Percentiles rank a stretch among this genome's conserved stretches.
phyloP scores from a whole-genome alignment of 2,888 invertebrate genomes.

The Metopia argyrocephala region DNA sequence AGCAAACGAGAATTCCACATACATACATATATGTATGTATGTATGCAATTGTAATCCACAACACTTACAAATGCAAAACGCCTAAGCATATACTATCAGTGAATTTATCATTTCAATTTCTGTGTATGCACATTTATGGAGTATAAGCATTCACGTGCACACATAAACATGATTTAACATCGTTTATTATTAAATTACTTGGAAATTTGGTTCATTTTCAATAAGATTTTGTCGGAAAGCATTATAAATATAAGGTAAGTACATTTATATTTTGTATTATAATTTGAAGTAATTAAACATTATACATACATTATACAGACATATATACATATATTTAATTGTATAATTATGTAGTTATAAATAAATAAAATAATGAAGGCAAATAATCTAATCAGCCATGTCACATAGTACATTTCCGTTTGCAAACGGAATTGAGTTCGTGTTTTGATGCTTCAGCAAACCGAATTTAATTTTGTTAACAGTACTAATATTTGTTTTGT shows the following conservation, averaged over 20 bases:
- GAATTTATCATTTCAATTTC: background rate
- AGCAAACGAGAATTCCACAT: background rate
- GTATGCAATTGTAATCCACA: background rate
- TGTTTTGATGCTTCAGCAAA: too few species aligned
- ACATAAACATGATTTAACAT: too few species aligned
- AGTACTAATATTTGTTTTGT: too few species aligned
- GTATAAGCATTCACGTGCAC: background rate
- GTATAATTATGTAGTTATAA: too few species aligned
- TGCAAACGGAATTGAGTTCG: too few species aligned
- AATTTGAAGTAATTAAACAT: too few species aligned
- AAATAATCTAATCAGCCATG: too few species aligned
- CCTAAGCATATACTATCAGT: background rate
- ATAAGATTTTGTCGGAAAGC: conserved; percentile 14
- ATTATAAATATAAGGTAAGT: conserved; percentile 29
- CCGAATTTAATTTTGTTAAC: too few species aligned
- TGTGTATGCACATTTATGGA: background rate
- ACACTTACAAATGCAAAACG: background rate
- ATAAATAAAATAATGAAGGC: too few species aligned
- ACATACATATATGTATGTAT: background rate
- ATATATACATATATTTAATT: too few species aligned
- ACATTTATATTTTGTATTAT: background rate
- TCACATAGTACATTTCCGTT: too few species aligned
- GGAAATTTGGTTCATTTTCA: conserved; percentile 38
- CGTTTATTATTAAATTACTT: conserved; percentile 38
- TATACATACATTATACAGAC: too few species aligned